Evolutionary conservation across 2,888 invertebrate species (phyloP), one percentile per base, ranked within the genome.

Genomic region (Cantharis rustica): DNA sequence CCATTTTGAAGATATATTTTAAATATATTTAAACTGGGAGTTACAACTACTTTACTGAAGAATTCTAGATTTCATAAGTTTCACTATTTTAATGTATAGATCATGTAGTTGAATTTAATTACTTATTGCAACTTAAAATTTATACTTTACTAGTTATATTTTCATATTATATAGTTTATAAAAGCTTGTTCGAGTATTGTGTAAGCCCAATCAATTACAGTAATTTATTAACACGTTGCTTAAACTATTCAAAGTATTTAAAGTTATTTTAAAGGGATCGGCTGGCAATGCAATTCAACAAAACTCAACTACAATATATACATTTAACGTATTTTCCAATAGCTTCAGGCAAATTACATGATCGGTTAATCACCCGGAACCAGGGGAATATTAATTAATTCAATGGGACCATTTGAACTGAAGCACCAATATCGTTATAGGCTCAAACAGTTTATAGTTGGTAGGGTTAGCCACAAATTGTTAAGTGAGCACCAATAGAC

Each of bases 401-500:
- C 78, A 80, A 79, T 77, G 75, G 74, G 75, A 75, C 75, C 75
- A 76, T 77, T 79, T 80, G 76, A 82, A 81, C 79, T 82, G 79
- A 81, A 82, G 76, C 80, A 82, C 80, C 79, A 72, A 72, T 47
- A 61, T 77, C 69, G 75, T 73, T 81, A 81, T 80, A 79, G 80
- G 79, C 76, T 77, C 80, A 82, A 80, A 81, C 82, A 80, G 81
- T 81, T 78, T 80, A 78, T 80, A 81, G 82, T 82, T 82, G 80
- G 80, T 80, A 79, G 80, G 81, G 81, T 80, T 79, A 74, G 78
- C 81, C 83, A 77, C 83, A 84, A 84, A 85, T 84, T 82, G 82
- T 84, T 83, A 84, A 84, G 83, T 81, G 81, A 81, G 80, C 82
- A 83, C 82, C 84, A 82, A 77, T 81, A 82, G 83, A 82, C 80